A percentile compares a stretch with the other conserved stretches of the same genome.
Evolutionary conservation across 2,113 vertebrate genomes (phyloP).

Genomic region (Hystrix cristata): DNA sequence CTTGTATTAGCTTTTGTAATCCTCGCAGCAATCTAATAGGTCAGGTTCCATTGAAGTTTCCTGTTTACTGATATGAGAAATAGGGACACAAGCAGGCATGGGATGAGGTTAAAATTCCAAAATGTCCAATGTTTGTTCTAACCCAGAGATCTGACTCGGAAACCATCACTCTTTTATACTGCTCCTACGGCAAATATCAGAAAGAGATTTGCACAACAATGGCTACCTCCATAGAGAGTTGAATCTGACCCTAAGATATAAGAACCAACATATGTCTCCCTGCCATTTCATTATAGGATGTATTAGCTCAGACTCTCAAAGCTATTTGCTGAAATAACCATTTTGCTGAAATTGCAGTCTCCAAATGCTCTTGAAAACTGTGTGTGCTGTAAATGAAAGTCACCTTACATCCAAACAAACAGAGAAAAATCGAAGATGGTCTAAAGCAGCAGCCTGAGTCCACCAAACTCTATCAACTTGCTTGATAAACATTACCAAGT

Average conservation of each 20-base stretch:
- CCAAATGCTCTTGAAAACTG: background rate
- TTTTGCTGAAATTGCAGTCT: conserved; percentile 26
- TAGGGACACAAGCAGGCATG: background rate
- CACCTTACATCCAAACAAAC: conserved; percentile 4
- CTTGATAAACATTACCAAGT: conserved; percentile 60
- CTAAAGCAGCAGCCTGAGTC: conserved; percentile 45
- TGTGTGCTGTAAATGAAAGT: conserved; percentile 33
- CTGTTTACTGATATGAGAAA: background rate
- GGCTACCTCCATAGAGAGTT: background rate
- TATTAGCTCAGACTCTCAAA: conserved; percentile 26
- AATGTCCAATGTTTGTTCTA: background rate
- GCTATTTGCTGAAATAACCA: conserved; percentile 2
- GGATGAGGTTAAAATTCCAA: background rate
- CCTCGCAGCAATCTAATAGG: background rate
- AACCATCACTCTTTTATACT: background rate
- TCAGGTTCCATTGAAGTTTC: background rate
- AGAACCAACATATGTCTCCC: background rate
- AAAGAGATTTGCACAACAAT: background rate
- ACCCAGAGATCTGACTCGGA: background rate
- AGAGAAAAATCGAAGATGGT: conserved; percentile 56
- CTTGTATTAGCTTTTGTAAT: background rate
- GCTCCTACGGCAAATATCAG: background rate
- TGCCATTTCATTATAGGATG: background rate
- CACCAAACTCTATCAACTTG: conserved; percentile 50
- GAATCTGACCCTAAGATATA: background rate